Conservation (phyloP, 1,140 invertebrate species). For the Druon quercuslanigerum region DNA sequence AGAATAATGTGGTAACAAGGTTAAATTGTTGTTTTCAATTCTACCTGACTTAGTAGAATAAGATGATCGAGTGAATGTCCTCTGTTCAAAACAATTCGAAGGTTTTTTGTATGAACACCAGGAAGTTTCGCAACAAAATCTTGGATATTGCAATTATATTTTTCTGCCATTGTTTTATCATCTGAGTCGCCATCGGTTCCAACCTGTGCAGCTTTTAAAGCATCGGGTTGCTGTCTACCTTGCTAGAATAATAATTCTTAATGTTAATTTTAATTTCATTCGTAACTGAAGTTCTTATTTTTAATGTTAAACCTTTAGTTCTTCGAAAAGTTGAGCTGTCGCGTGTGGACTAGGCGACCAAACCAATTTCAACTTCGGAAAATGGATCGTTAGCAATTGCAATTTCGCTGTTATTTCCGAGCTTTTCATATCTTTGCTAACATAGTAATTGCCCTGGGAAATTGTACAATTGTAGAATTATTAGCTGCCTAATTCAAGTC, state of each 20-base stretch:
- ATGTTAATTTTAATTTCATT: too few relatives aligned
- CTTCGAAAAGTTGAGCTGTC: constrained; percentile 96
- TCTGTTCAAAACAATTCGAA: constrained; percentile 86
- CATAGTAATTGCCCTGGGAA: constrained; percentile 84
- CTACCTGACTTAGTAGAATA: constrained; percentile 77
- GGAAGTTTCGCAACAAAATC: constrained; percentile 95
- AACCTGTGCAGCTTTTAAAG: constrained; percentile 80
- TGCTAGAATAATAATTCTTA: constrained; percentile 71
- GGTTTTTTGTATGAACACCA: constrained; percentile 92
- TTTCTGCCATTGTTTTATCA: constrained; percentile 77
- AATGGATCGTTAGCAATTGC: constrained; percentile 95
- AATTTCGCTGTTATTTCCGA: constrained; percentile 89
- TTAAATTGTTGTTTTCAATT: background rate
- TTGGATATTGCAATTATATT: constrained; percentile 86
- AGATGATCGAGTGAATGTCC: constrained; percentile 85
- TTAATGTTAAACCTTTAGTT: constrained; percentile 80
- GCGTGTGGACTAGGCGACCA: constrained; percentile 98
- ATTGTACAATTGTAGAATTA: constrained; percentile 36
- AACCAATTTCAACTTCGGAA: constrained; percentile 92
- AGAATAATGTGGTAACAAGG: constrained; percentile 32
- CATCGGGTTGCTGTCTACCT: constrained; percentile 86
- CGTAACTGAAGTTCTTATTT: constrained; percentile 11
- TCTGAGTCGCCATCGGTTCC: constrained; percentile 80
- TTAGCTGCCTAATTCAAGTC: background rate
- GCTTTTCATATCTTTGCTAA: constrained; percentile 85